Percentiles rank a stretch among this genome's conserved stretches.
phyloP scores from a whole-genome alignment of 2,113 vertebrate species.

The Podilymbus podiceps region DNA sequence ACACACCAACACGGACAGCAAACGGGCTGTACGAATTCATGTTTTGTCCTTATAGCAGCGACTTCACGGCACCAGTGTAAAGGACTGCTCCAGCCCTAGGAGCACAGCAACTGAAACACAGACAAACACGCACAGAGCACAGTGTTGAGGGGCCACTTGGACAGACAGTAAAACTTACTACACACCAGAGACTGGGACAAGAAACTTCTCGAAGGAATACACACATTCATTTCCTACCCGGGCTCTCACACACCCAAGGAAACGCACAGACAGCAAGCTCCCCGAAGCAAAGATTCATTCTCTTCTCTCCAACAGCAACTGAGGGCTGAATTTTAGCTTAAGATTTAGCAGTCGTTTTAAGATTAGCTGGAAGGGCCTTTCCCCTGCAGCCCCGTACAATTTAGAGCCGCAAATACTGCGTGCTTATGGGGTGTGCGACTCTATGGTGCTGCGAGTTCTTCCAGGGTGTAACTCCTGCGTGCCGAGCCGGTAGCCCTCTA shows the following conservation, averaged over 20 bases:
- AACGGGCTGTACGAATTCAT: background rate
- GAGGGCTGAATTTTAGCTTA: constrained; percentile 1
- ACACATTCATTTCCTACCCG: background rate
- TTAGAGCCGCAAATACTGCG: background rate
- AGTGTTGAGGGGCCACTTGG: background rate
- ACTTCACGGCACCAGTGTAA: background rate
- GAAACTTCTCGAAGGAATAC: background rate
- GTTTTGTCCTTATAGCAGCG: background rate
- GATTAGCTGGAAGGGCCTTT: background rate
- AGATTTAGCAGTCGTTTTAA: background rate
- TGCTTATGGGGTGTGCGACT: rapidly evolving
- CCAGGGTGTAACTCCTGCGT: background rate
- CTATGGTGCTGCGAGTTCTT: background rate
- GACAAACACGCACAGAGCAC: background rate
- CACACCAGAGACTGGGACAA: background rate
- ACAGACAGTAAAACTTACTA: background rate
- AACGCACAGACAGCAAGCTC: background rate
- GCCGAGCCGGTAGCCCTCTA: background rate
- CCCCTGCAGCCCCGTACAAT: background rate
- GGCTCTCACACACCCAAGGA: background rate
- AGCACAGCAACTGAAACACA: background rate
- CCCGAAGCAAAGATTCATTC: background rate
- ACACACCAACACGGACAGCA: background rate
- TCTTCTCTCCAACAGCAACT: background rate
- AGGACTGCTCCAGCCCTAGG: background rate